phyloP scores from a whole-genome alignment of 1,140 invertebrate species.

The Mizuhopecten yessoensis region DNA sequence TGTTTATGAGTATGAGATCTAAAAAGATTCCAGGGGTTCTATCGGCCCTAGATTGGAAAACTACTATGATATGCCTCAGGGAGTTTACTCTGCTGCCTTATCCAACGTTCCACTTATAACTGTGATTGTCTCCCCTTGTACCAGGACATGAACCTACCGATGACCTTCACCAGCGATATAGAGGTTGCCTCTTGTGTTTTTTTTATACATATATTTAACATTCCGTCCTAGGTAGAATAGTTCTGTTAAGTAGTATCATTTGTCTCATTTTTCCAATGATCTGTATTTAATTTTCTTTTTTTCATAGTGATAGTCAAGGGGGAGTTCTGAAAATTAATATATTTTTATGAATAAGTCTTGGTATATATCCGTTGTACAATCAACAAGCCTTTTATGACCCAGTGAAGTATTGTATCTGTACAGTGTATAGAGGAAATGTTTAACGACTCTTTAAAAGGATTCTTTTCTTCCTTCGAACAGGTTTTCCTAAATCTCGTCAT shows the following conservation, averaged over 20 bases:
- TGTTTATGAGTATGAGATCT: too few species aligned
- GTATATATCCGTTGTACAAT: neutral
- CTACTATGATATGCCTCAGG: neutral
- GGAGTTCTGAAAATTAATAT: neutral
- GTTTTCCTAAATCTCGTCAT: too few species aligned
- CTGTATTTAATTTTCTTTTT: neutral
- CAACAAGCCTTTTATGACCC: neutral
- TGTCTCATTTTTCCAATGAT: neutral
- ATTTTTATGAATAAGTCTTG: neutral
- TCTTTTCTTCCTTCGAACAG: too few species aligned
- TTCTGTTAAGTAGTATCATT: neutral
- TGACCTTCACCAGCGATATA: too few species aligned
- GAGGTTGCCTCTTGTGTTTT: too few species aligned
- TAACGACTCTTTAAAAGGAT: too few species aligned
- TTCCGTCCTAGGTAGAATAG: neutral
- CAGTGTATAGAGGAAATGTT: neutral
- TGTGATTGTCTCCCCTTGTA: neutral
- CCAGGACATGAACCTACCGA: too few species aligned
- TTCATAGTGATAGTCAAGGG: neutral
- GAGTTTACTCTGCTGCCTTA: neutral
- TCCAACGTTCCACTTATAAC: neutral
- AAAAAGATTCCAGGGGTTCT: too few species aligned
- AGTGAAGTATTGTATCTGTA: neutral
- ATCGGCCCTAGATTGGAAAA: too few species aligned
- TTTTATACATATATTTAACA: neutral